A percentile compares a stretch with the other conserved stretches of the same genome.
phyloP scores from a whole-genome alignment of 1,140 invertebrate genomes.

The Asbolus verrucosus region DNA sequence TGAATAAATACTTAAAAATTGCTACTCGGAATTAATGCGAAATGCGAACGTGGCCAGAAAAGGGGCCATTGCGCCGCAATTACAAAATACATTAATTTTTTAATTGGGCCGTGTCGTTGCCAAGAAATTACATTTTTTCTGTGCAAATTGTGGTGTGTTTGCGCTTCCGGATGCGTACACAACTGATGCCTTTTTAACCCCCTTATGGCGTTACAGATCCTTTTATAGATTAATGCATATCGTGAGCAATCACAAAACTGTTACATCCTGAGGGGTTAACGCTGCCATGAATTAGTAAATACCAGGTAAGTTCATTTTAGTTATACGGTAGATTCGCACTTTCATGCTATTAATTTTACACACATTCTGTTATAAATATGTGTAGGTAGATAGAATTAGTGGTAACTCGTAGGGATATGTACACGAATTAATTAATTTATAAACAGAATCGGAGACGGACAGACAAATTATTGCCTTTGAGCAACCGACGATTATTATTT shows the following conservation, averaged over 20 bases:
- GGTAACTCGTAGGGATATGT: no score
- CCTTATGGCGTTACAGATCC: no score
- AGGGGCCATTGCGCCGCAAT: constrained; percentile 1
- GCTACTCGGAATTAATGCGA: constrained; percentile 19
- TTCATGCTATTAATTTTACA: no score
- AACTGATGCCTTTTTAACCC: no score
- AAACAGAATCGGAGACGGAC: no score
- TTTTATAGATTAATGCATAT: constrained; percentile 2
- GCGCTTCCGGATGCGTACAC: background rate
- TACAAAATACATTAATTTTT: constrained; percentile 23
- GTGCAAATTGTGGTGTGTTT: constrained; percentile 4
- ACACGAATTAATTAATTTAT: no score
- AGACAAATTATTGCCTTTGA: no score
- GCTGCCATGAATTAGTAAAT: constrained; percentile 10
- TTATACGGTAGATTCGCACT: no score
- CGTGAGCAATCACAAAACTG: background rate
- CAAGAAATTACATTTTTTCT: background rate
- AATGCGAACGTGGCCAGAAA: background rate
- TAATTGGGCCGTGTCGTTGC: constrained; percentile 6
- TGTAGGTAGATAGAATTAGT: no score
- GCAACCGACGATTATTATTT: no score
- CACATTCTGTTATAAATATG: no score
- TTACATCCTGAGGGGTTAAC: constrained; percentile 5
- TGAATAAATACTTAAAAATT: constrained; percentile 32
- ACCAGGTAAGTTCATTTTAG: constrained; percentile 8